Evolutionary conservation across 2,113 vertebrate species (phyloP).

Genomic region (Grallaria varia): DNA sequence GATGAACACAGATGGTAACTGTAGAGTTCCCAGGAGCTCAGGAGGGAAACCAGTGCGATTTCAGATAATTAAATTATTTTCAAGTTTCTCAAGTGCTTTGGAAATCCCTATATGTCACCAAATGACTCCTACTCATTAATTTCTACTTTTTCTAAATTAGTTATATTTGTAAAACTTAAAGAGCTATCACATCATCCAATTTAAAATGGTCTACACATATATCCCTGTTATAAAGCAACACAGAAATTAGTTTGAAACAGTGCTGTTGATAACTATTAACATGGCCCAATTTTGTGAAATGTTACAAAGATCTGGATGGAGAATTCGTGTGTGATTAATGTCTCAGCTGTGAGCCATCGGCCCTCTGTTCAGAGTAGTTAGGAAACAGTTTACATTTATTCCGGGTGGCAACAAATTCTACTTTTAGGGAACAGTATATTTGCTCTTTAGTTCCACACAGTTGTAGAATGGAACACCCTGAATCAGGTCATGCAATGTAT

Average conservation of each 20-base stretch:
- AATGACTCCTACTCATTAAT: not conserved
- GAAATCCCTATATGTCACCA: not conserved
- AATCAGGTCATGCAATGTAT: not conserved
- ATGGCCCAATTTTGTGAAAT: not conserved
- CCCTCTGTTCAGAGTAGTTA: not conserved
- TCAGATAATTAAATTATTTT: conserved; percentile 3
- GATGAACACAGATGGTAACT: not conserved
- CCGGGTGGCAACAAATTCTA: not conserved
- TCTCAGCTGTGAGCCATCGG: not conserved
- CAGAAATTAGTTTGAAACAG: not conserved
- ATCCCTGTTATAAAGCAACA: not conserved
- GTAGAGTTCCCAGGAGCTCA: not conserved
- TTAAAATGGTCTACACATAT: not conserved
- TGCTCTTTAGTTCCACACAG: not conserved
- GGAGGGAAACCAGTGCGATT: not conserved
- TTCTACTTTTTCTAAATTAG: not conserved
- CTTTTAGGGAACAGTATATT: not conserved
- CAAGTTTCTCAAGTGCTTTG: not conserved
- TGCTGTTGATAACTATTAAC: not conserved
- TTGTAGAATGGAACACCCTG: not conserved
- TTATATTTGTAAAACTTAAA: not conserved
- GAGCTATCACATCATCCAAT: not conserved
- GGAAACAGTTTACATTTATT: not conserved
- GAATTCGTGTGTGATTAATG: not conserved
- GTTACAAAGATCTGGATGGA: not conserved